Percentiles rank a stretch among this genome's conserved stretches.
phyloP scores from a whole-genome alignment of 2,113 vertebrate genomes.

The Penelope pileata region DNA sequence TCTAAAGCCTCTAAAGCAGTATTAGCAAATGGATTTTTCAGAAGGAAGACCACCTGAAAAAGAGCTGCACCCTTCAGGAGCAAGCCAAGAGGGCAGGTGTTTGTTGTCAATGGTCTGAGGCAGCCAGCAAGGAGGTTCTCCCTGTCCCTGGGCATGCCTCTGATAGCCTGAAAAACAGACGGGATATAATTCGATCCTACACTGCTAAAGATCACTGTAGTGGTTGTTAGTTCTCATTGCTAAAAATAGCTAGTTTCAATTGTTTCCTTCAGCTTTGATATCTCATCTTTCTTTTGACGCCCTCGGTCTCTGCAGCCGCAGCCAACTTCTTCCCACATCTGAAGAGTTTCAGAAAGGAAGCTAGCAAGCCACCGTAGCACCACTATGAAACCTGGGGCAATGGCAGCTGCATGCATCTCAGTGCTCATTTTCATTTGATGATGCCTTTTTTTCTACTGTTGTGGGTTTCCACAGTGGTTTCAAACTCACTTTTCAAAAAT shows the following conservation, averaged over 20 bases:
- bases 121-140: background rate
- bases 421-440: slow-evolving; percentile 6
- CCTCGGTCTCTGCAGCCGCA: background rate
- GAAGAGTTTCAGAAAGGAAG: slow-evolving; percentile 51
- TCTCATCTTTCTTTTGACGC: background rate
- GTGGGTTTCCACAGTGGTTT: slow-evolving; percentile 31
- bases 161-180: background rate
- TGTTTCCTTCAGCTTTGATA: slow-evolving; percentile 49
- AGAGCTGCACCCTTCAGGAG: background rate
- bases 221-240: background rate
- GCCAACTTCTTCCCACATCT: slow-evolving; percentile 40
- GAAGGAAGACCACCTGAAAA: background rate
- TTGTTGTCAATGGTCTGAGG: background rate
- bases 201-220: background rate
- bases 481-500: background rate
- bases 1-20: background rate
- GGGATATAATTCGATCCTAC: background rate
- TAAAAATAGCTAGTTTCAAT: slow-evolving; percentile 25
- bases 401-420: background rate
- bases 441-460: background rate
- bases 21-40: background rate
- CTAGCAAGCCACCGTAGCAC: background rate
- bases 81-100: background rate
- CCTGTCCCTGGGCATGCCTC: background rate
- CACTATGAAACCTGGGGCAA: background rate